Conservation (phyloP, 2,113 vertebrate genomes). For the Amblyornis subalaris region DNA sequence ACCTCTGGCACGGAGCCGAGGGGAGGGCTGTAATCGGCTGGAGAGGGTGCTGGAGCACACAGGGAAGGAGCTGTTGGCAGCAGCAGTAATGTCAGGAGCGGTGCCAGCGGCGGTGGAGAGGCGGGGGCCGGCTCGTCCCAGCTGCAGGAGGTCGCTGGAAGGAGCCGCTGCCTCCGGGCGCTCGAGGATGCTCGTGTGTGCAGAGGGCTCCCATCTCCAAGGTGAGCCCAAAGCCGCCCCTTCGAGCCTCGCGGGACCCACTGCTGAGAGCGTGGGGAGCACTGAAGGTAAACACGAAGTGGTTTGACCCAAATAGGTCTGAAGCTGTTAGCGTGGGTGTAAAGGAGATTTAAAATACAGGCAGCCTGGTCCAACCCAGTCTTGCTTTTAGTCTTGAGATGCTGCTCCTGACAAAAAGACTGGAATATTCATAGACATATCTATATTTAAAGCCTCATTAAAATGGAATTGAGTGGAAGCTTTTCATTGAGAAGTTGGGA, state of each 20-base stretch:
- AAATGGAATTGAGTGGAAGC: not conserved
- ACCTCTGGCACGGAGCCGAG: not conserved
- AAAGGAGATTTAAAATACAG: not conserved
- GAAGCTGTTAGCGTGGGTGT: not conserved
- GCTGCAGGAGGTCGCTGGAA: not conserved
- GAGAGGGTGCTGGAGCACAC: not conserved
- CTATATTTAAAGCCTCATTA: not conserved
- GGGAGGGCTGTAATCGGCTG: not conserved
- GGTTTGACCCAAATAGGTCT: not conserved
- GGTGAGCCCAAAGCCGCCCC: not conserved
- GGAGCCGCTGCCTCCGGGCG: not conserved
- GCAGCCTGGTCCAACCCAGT: rapidly evolving
- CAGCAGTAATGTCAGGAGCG: not conserved
- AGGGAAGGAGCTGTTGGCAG: not conserved
- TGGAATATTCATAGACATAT: not conserved
- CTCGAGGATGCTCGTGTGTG: not conserved
- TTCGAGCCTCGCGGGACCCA: not conserved
- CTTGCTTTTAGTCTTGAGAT: not conserved
- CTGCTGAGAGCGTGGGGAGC: not conserved
- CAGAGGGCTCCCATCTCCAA: not conserved
- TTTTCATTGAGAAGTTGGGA: not conserved
- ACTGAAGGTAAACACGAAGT: rapidly evolving
- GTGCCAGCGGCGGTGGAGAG: rapidly evolving
- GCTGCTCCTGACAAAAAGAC: not conserved
- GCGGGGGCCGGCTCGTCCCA: not conserved